A percentile compares a stretch with the other conserved stretches of the same genome.
These are phyloP conservation scores for Dugesia japonica DNA, from an alignment of 2,888 invertebrate genomes.

Conservation along the genomic window DNA sequence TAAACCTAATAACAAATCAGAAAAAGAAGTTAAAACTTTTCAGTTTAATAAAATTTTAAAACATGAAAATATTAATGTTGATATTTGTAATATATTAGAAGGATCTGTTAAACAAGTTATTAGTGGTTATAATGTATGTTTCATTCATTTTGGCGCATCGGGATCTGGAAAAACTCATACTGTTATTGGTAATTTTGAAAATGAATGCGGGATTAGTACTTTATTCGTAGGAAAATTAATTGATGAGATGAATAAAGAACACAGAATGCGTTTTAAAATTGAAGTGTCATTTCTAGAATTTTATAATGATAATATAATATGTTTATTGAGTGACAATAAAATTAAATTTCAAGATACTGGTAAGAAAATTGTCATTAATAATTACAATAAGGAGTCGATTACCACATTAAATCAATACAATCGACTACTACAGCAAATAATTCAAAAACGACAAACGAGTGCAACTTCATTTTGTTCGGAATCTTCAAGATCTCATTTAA, in stretches of 20 bases:
- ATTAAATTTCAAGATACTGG: not conserved
- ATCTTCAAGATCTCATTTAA: not conserved
- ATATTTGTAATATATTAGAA: not conserved
- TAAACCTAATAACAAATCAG: not conserved
- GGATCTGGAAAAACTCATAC: not conserved
- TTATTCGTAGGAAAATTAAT: not conserved
- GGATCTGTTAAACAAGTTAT: not conserved
- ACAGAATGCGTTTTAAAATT: not conserved
- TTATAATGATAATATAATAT: not conserved
- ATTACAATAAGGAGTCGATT: not conserved
- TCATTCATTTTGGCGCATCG: not conserved
- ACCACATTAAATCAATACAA: not conserved
- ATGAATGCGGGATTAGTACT: not conserved
- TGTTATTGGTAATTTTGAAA: not conserved
- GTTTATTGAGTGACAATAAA: not conserved
- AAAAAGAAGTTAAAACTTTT: not conserved
- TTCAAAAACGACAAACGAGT: not conserved
- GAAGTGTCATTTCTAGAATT: not conserved
- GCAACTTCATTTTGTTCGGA: not conserved
- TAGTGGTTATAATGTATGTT: not conserved
- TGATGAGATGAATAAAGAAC: conserved; percentile 20
- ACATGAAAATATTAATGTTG: not conserved
- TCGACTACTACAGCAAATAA: not conserved
- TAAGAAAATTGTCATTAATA: not conserved
- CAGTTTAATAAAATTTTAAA: not conserved